These are phyloP conservation scores for Cheiracanthium punctorium DNA, from an alignment of 2,888 invertebrate genomes.

Conservation along the genomic window DNA sequence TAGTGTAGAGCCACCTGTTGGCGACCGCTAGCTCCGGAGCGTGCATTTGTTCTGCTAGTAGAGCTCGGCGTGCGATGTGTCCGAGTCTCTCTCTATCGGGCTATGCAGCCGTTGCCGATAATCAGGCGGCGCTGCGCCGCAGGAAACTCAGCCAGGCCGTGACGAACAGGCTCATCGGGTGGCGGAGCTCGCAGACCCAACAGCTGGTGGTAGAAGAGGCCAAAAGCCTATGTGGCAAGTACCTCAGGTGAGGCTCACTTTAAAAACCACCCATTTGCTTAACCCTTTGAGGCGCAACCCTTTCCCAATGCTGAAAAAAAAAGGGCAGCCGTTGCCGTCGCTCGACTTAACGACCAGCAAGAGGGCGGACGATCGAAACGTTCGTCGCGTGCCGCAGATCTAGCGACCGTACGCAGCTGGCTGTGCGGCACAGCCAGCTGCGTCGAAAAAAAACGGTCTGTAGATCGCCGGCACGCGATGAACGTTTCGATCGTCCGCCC, in stretches of 20 bases:
- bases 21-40: background rate
- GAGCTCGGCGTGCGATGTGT: conserved; percentile 27
- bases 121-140: conserved; percentile 44
- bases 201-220: conserved; percentile 81
- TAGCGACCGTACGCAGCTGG: no score
- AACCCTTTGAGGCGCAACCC: no score
- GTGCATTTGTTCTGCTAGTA: background rate
- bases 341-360: no score
- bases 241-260: conserved; percentile 74
- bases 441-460: no score
- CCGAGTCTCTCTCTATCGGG: conserved; percentile 64
- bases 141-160: conserved; percentile 50
- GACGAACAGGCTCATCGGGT: conserved; percentile 52
- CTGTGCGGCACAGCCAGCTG: no score
- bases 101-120: conserved; percentile 63
- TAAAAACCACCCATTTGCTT: background rate
- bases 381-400: no score
- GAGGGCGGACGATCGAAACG: no score
- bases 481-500: no score
- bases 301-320: no score
- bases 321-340: no score
- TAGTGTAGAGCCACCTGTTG: conserved; percentile 16
- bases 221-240: conserved; percentile 85
- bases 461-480: no score
- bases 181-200: conserved; percentile 60